phyloP scores from a whole-genome alignment of 1,140 invertebrate species.

The Charaxes varanes region DNA sequence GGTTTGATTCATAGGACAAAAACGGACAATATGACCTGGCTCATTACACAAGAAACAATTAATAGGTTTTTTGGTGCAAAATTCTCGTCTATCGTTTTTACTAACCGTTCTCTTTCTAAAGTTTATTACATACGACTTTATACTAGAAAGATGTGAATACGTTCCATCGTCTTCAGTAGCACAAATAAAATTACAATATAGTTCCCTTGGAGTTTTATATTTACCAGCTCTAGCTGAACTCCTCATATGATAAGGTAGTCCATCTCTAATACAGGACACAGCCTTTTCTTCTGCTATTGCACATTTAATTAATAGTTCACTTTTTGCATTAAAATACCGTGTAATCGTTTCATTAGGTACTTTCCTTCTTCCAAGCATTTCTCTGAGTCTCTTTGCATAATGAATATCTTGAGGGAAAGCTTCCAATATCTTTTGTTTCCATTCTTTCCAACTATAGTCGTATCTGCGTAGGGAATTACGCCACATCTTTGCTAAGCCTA shows the following conservation, averaged over 20 bases:
- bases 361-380: slow-evolving; percentile 8
- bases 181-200: slow-evolving; percentile 6
- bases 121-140: too few relatives aligned
- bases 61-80: too few relatives aligned
- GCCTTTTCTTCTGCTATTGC: slow-evolving; percentile 7
- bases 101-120: too few relatives aligned
- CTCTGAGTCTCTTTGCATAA: slow-evolving; percentile 7
- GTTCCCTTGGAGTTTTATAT: slow-evolving; percentile 4
- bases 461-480: slow-evolving; percentile 7
- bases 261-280: slow-evolving; percentile 10
- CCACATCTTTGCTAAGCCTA: slow-evolving; percentile 10
- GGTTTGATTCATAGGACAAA: too few relatives aligned
- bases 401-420: slow-evolving; percentile 11
- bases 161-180: not conserved
- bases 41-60: too few relatives aligned
- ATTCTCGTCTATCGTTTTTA: too few relatives aligned
- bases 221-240: slow-evolving; percentile 10
- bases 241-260: slow-evolving; percentile 8
- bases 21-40: too few relatives aligned
- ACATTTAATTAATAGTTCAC: slow-evolving; percentile 2
- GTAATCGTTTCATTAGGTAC: slow-evolving; percentile 3
- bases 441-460: slow-evolving; percentile 9
- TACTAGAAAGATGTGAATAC: too few relatives aligned
- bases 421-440: slow-evolving; percentile 7
- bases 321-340: slow-evolving; percentile 8